These are phyloP conservation scores for Gambusia holbrooki DNA, from an alignment of 2,113 vertebrate species.

Conservation along the genomic window DNA sequence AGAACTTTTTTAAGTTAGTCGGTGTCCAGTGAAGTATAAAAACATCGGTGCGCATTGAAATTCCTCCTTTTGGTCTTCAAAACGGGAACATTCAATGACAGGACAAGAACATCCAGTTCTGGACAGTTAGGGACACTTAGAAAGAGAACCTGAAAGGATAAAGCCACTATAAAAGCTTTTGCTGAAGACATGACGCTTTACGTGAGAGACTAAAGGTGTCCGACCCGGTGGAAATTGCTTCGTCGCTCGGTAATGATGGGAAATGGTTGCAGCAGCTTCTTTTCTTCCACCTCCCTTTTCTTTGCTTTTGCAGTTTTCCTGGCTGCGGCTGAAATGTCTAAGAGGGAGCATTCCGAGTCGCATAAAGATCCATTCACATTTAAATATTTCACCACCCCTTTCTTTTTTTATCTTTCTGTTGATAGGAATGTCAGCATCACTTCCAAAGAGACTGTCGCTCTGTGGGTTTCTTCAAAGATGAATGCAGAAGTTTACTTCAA, in stretches of 20 bases:
- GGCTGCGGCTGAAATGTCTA: conserved; percentile 28
- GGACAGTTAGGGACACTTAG: conserved; percentile 9
- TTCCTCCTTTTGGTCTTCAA: not conserved
- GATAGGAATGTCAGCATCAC: conserved; percentile 22
- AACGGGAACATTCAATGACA: not conserved
- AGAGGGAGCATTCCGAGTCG: conserved; percentile 31
- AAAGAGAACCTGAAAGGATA: not conserved
- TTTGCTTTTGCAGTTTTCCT: conserved; percentile 9
- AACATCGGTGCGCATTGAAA: not conserved
- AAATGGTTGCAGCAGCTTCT: conserved; percentile 28
- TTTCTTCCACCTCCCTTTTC: conserved; percentile 3
- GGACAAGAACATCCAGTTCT: conserved; percentile 21
- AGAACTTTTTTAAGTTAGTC: conserved; percentile 1
- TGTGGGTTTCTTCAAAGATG: too few relatives aligned
- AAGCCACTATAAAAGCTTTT: conserved; percentile 8
- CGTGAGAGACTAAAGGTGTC: conserved; percentile 12
- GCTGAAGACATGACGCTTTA: conserved; percentile 1
- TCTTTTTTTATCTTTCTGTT: conserved; percentile 19
- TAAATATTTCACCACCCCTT: conserved; percentile 38
- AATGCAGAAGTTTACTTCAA: too few relatives aligned
- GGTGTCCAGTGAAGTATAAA: conserved; percentile 12
- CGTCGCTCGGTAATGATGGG: conserved; percentile 8
- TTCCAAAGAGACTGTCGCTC: not conserved
- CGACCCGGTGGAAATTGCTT: conserved; percentile 26
- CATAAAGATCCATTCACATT: conserved; percentile 56